Conservation (phyloP, 2,113 vertebrate genomes). For the Haplochromis vanheusdeni region DNA sequence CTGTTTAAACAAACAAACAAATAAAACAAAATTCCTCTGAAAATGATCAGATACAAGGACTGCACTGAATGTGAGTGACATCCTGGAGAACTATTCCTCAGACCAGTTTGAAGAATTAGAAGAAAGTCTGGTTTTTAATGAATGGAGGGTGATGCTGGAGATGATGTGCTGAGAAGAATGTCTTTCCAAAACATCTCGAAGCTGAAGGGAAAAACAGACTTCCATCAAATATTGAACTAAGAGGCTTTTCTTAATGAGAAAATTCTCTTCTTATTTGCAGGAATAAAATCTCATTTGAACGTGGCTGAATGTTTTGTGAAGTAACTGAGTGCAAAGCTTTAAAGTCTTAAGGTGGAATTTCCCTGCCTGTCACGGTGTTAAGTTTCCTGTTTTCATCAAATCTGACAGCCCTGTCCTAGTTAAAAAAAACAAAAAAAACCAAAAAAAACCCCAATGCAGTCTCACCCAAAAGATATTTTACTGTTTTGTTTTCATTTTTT, state of each 20-base stretch:
- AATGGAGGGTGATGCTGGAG: not conserved
- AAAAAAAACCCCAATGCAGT: accelerated
- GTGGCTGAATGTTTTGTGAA: not conserved
- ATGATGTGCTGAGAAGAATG: not conserved
- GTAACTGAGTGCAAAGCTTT: not conserved
- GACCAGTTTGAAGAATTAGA: not conserved
- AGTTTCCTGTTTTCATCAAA: not conserved
- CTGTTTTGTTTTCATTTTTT: not conserved
- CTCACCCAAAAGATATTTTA: not conserved
- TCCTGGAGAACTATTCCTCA: not conserved
- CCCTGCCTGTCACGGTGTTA: not conserved
- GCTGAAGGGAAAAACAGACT: not conserved
- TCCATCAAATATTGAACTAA: not conserved
- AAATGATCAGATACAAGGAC: not conserved
- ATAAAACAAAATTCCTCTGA: not conserved
- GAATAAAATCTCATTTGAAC: not conserved
- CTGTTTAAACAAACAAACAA: not conserved
- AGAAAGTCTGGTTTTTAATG: not conserved
- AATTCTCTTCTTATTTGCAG: not conserved
- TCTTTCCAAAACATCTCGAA: not conserved
- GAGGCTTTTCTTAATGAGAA: not conserved
- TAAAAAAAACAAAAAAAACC: accelerated
- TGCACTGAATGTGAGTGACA: not conserved
- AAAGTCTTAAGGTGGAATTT: not conserved
- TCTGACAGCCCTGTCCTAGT: not conserved